A percentile compares a stretch with the other conserved stretches of the same genome.
phyloP scores from a whole-genome alignment of 35 echinoderm and acorn worm genomes.

The Apostichopus parvimensis region DNA sequence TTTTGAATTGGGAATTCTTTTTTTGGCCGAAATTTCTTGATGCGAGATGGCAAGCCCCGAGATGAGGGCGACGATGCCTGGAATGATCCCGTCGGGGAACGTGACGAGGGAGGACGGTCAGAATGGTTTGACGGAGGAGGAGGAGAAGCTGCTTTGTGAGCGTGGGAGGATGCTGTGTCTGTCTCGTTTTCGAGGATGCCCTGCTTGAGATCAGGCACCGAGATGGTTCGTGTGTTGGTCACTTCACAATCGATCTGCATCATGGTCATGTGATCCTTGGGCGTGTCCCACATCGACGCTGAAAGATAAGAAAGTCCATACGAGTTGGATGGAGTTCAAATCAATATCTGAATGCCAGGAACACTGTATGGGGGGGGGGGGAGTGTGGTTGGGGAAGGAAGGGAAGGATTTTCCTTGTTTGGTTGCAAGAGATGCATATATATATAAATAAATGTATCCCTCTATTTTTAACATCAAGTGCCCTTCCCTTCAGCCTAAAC shows the following conservation, averaged over 20 bases:
- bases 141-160: not conserved
- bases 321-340: too few species aligned
- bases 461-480: too few species aligned
- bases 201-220: slow-evolving; percentile 49
- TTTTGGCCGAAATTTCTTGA: not conserved
- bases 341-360: too few species aligned
- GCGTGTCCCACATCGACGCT: slow-evolving; percentile 77
- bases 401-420: too few species aligned
- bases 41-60: not conserved
- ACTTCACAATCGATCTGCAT: slow-evolving; percentile 99
- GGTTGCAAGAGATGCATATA: too few species aligned
- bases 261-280: slow-evolving; percentile 92
- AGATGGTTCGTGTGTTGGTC: slow-evolving; percentile 81
- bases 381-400: too few species aligned
- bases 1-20: not conserved
- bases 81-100: not conserved
- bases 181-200: not conserved
- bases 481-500: too few species aligned
- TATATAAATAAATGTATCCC: too few species aligned
- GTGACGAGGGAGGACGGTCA: not conserved
- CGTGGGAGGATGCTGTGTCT: not conserved
- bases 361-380: too few species aligned
- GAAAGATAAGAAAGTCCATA: not conserved
- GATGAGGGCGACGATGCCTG: not conserved
- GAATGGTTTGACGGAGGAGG: slow-evolving; percentile 13